Evolutionary conservation across 2,888 invertebrate species (phyloP), one percentile per base, ranked within the genome.

Genomic region (Stramonita haemastoma): DNA sequence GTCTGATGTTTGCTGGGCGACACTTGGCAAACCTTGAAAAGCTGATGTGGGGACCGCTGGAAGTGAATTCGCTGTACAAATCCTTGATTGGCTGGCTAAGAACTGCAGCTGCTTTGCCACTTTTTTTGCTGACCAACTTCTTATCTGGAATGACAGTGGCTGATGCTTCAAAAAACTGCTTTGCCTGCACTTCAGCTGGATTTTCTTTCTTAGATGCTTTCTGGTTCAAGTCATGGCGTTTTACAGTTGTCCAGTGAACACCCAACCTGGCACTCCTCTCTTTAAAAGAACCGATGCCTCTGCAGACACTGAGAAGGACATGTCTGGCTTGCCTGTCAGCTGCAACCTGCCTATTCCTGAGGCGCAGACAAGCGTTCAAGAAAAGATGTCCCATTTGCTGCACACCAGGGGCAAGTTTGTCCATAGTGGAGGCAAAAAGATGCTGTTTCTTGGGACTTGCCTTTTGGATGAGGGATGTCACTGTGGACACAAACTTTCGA

Each of bases 1-100:
- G 32, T 17, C 66, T 29, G 15, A 86, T 26, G 19, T 66, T n/a
- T n/a, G 86, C 32, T 60, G 86, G 86, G 8, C 60, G 32, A n/a
- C 86, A 86, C 34, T 86, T 86, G 34, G 86, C 86, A 34, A 86
- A 86, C 5, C 17, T 29, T 6, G 86, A 86, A 86, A 86, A 86
- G 22, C 86, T 66, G 19, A 86, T 29, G 0, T 57, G 86, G 11
- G 15, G 19, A 19, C 60, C 86, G 22, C 17, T 86, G n/a, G n/a
- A 11, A 29, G 0, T 15, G 60, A 60, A 86, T 0, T 60, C 86
- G 0, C 13, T 11, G 29, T 86, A 34, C 13, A 86, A 60, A 5
- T 86, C 86, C 34, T 29, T 86, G 2, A 86, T 29, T 4, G 86
- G 57, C 22, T 32, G 60, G 15, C n/a, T 26, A 60, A 86, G 34